phyloP scores from a whole-genome alignment of 2,888 invertebrate species.

The Aphodius granarius region DNA sequence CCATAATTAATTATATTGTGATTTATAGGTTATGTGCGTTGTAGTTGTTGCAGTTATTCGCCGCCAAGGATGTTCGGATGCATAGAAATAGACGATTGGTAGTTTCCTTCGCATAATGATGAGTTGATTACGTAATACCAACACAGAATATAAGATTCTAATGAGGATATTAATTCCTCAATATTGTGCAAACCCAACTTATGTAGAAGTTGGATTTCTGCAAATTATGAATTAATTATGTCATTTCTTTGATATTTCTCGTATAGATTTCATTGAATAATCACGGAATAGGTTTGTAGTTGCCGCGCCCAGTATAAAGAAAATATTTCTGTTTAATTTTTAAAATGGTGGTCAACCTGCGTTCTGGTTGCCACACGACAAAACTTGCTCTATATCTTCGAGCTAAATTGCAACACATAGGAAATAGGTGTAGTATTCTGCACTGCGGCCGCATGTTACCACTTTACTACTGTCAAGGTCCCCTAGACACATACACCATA shows the following conservation, averaged over 20 bases:
- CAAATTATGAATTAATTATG: no score
- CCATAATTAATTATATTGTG: background rate
- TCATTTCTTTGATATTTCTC: background rate
- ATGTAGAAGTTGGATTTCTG: background rate
- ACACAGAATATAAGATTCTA: background rate
- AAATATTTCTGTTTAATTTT: background rate
- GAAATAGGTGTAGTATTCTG: background rate
- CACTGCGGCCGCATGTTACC: background rate
- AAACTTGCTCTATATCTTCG: background rate
- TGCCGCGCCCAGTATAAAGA: background rate
- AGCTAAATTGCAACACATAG: background rate
- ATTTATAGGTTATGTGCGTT: background rate
- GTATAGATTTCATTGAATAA: background rate
- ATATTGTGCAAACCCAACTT: background rate
- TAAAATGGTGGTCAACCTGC: background rate
- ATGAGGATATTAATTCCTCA: background rate
- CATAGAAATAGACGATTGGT: background rate
- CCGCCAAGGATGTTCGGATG: background rate
- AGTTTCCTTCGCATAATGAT: background rate
- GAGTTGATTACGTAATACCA: background rate
- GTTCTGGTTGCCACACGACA: background rate
- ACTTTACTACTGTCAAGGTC: background rate
- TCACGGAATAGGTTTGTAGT: background rate
- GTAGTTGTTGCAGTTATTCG: background rate
- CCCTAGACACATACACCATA: background rate